These are phyloP conservation scores for Centruroides sculpturatus DNA, from an alignment of 1,140 invertebrate species.

Conservation along the genomic window DNA sequence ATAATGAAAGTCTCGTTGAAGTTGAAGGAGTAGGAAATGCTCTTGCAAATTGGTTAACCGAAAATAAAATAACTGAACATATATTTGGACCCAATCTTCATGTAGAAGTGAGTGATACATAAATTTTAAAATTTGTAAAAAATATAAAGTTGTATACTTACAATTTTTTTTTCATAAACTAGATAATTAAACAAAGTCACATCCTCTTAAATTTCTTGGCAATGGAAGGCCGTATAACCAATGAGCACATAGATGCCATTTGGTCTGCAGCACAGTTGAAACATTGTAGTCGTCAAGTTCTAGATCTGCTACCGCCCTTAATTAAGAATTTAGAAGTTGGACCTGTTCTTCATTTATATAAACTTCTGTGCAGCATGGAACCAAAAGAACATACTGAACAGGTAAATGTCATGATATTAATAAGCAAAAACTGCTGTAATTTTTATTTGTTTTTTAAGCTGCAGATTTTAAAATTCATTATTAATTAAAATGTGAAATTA, in stretches of 20 bases:
- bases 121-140: neutral
- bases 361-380: slow-evolving; percentile 64
- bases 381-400: slow-evolving; percentile 85
- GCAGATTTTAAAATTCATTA: no score
- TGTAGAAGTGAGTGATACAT: slow-evolving; percentile 51
- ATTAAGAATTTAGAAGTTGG: slow-evolving; percentile 77
- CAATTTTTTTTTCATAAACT: slow-evolving; percentile 1
- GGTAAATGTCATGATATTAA: slow-evolving; percentile 24
- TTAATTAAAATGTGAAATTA: no score
- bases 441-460: no score
- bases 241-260: slow-evolving; percentile 80
- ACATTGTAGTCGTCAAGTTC: slow-evolving; percentile 82
- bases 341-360: slow-evolving; percentile 73
- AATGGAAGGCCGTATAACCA: slow-evolving; percentile 74
- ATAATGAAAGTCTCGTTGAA: slow-evolving; percentile 66
- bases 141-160: neutral
- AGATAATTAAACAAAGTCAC: slow-evolving; percentile 87
- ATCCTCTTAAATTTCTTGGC: slow-evolving; percentile 83
- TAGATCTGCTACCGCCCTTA: slow-evolving; percentile 72
- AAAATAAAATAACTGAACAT: slow-evolving; percentile 83
- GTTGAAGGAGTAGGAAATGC: slow-evolving; percentile 66
- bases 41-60: slow-evolving; percentile 72
- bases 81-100: slow-evolving; percentile 92
- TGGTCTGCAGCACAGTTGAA: slow-evolving; percentile 88
- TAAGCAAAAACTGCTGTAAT: no score